Conservation (phyloP, 2,113 vertebrate species). For the Erythrocercus mccallii region DNA sequence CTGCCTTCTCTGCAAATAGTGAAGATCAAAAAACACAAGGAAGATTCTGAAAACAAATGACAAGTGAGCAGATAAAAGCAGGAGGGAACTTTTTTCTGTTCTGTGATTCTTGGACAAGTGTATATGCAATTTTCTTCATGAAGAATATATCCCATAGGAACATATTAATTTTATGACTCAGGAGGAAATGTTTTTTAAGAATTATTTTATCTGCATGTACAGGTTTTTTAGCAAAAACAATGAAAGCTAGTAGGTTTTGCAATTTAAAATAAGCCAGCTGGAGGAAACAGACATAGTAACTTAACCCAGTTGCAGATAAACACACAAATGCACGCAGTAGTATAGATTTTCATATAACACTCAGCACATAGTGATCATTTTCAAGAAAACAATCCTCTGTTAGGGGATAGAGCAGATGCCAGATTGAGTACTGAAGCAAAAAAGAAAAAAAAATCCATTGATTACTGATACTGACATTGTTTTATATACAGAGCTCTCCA, state of each 20-base stretch:
- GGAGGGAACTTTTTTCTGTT: neutral
- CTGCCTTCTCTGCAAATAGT: neutral
- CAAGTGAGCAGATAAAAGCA: neutral
- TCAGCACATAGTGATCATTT: neutral
- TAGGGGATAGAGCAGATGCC: neutral
- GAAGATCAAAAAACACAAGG: neutral
- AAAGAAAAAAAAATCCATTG: neutral
- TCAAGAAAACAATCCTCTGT: neutral
- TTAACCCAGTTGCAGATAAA: neutral
- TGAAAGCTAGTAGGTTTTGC: slow-evolving; percentile 30
- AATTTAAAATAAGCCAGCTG: slow-evolving; percentile 5
- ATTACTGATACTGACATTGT: slow-evolving; percentile 7
- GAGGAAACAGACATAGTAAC: neutral
- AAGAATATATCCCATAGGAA: neutral
- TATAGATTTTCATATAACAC: slow-evolving; percentile 37
- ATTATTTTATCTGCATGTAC: neutral
- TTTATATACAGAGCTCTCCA: neutral
- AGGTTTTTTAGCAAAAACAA: neutral
- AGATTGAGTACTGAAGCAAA: slow-evolving; percentile 12
- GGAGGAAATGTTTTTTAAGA: neutral
- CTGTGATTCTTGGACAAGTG: neutral
- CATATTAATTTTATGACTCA: neutral
- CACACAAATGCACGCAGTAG: neutral
- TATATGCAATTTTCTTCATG: neutral
- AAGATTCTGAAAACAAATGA: neutral